phyloP scores from a whole-genome alignment of 2,113 vertebrate species.

The Falco punctatus region DNA sequence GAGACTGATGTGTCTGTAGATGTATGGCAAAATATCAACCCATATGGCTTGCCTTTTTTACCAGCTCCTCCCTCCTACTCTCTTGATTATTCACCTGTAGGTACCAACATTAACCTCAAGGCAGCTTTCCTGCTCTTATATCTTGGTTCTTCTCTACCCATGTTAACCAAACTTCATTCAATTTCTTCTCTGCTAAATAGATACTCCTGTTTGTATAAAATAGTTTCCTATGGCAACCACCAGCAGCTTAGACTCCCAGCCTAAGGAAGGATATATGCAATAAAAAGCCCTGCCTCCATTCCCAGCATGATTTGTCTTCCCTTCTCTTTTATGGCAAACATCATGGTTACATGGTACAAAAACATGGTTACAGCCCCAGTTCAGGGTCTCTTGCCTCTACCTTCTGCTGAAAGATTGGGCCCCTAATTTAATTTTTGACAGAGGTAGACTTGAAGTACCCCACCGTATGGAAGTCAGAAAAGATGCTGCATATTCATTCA shows the following conservation, averaged over 20 bases:
- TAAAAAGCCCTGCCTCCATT: not conserved
- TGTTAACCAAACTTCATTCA: not conserved
- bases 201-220: not conserved
- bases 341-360: no score
- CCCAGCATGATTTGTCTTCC: not conserved
- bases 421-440: not conserved
- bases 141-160: not conserved
- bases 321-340: not conserved
- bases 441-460: not conserved
- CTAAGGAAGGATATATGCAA: not conserved
- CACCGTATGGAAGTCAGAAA: not conserved
- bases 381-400: not conserved
- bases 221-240: not conserved
- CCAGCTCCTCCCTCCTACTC: not conserved
- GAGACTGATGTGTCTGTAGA: conserved; percentile 13
- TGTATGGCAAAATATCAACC: not conserved
- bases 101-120: not conserved
- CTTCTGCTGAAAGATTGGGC: not conserved
- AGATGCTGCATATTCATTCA: not conserved
- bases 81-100: not conserved
- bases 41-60: not conserved
- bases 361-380: not conserved
- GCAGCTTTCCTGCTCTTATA: not conserved
- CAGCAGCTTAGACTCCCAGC: not conserved
- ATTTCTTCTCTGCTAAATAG: not conserved